Base-by-base conservation (phyloP, 2,113 vertebrate species). In the Corythaeola cristata region DNA sequence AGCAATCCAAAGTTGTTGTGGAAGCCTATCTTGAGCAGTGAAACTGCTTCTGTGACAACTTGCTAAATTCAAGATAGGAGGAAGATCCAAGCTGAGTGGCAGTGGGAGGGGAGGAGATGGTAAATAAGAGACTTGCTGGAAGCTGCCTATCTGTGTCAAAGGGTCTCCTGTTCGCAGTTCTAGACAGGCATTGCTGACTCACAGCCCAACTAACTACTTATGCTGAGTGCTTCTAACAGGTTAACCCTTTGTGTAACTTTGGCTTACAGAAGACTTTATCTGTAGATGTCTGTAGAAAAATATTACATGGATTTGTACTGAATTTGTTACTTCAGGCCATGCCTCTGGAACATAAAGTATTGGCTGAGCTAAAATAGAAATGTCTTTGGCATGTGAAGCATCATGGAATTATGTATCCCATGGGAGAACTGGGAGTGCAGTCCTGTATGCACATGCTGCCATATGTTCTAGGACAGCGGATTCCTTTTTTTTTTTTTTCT, bases 171-270 rank as follows among this genome's bases (percentile, higher is more conserved):
- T 93, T 95, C 59, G 68, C 96, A 95, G 87, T 71, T 96, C 79
- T 76, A 47, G 81, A 87, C 95, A 94, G 83, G 92, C 93, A 71
- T 53, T 97, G 96, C 92, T 97, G 96, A 97, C 88, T 97, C 96
- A 96, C 85, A 95, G 73, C 81, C 87, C 30, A 83, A 92, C 37
- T 63, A 44, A 88, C 85, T 93, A 21, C 53, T 94, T 64, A 16
- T 3, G 13, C 63, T 41, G 41, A 79, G 41, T 3, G 9, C 23
- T 84, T 84, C 56, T 37, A 60, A 24, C 18, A 52, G 41, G n/a
- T 96, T 97, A 95, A 94, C 92, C 45, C 80, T 86, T 85, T 49
- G 39, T 63, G 30, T 58, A 39, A 39, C 53, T 68, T 84, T 35
- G 60, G 24, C 66, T 71, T 71, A 35, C 5, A 39, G 55, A 56